Conservation (phyloP, 2,888 invertebrate species). For the Prosopocoilus inquinatus region DNA sequence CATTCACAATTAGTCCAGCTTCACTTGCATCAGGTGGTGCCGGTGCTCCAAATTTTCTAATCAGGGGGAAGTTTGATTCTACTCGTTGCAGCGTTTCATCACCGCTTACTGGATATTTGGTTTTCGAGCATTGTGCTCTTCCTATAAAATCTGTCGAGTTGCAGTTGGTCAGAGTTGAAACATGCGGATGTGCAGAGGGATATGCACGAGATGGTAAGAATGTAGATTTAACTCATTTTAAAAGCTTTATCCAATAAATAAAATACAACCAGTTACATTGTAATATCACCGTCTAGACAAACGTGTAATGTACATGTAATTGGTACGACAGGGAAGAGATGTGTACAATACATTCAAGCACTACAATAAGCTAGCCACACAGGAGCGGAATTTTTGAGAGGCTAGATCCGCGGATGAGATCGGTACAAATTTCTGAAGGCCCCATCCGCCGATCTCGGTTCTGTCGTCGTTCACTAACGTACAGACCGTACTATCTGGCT, state of each 20-base stretch:
- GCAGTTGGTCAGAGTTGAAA: slow-evolving; percentile 92
- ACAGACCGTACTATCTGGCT: no score
- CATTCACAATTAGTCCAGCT: slow-evolving; percentile 83
- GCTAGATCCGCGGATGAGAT: no score
- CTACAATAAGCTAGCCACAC: no score
- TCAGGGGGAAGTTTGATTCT: slow-evolving; percentile 81
- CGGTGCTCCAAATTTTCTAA: slow-evolving; percentile 76
- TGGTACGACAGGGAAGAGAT: no score
- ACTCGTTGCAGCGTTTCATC: slow-evolving; percentile 79
- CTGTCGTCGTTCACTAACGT: no score
- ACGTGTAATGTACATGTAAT: no score
- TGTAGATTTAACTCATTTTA: not conserved
- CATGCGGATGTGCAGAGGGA: slow-evolving; percentile 90
- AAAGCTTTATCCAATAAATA: not conserved
- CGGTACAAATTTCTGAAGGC: no score
- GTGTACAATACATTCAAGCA: no score
- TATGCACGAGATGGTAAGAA: slow-evolving; percentile 82
- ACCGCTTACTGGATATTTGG: slow-evolving; percentile 83
- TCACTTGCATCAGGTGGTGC: slow-evolving; percentile 56
- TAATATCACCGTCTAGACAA: no score
- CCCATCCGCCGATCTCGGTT: no score
- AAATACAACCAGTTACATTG: no score
- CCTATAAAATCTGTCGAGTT: slow-evolving; percentile 90
- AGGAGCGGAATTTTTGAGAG: no score
- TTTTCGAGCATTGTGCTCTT: slow-evolving; percentile 77